A percentile compares a stretch with the other conserved stretches of the same genome.
Evolutionary conservation across 2,888 invertebrate genomes (phyloP).

Genomic region (Nineta flava): DNA sequence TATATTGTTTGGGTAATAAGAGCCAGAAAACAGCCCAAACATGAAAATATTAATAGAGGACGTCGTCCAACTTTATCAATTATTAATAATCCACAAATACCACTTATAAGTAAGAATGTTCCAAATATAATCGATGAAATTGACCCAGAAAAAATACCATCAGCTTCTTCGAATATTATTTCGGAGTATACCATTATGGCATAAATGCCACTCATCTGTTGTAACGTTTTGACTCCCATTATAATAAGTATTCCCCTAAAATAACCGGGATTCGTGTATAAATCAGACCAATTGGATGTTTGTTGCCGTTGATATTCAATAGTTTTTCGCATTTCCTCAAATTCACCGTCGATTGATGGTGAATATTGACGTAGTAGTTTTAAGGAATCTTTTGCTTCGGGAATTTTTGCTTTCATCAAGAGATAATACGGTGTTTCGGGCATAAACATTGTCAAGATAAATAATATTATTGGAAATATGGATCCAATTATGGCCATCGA

Average conservation of each 20-base stretch:
- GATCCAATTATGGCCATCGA: conserved; percentile 9
- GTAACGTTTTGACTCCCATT: conserved; percentile 5
- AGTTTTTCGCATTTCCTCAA: neutral
- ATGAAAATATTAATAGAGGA: conserved; percentile 23
- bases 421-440: conserved; percentile 14
- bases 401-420: conserved; percentile 6
- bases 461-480: conserved; percentile 10
- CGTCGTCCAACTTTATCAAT: conserved; percentile 22
- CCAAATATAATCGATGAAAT: conserved; percentile 24
- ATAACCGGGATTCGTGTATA: conserved; percentile 5
- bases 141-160: conserved; percentile 11
- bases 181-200: conserved; percentile 6
- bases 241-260: conserved; percentile 5
- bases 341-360: conserved; percentile 1
- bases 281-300: conserved; percentile 3
- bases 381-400: neutral
- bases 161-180: conserved; percentile 15
- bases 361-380: neutral
- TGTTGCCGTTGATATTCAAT: conserved; percentile 5
- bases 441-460: conserved; percentile 10
- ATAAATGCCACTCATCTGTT: conserved; percentile 2
- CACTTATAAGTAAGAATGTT: conserved; percentile 19
- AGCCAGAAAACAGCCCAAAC: neutral
- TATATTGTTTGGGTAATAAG: neutral
- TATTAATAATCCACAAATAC: conserved; percentile 10